Percentiles rank a stretch among this genome's conserved stretches.
Conservation (phyloP, 2,888 invertebrate genomes). For the Macaria notata region DNA sequence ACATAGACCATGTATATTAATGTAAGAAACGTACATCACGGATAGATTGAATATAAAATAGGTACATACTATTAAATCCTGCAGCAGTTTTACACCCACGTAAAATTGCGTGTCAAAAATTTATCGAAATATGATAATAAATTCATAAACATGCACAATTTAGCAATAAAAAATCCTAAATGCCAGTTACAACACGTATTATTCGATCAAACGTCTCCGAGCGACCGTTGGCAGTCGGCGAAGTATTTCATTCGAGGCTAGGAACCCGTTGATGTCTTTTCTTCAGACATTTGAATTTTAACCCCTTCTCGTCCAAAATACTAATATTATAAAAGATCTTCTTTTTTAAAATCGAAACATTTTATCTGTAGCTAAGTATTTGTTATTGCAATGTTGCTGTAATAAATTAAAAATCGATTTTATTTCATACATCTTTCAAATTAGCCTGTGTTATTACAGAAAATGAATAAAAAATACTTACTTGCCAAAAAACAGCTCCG, state of each 20-base stretch:
- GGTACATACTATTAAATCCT: no score
- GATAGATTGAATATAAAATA: no score
- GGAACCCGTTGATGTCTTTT: constrained; percentile 69
- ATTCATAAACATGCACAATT: constrained; percentile 4
- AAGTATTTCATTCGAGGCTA: constrained; percentile 21
- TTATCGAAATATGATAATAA: no score
- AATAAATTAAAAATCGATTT: no score
- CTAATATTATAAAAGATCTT: no score
- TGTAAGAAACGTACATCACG: no score
- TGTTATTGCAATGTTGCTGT: neutral
- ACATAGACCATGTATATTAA: no score
- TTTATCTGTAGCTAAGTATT: neutral
- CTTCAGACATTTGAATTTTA: constrained; percentile 36
- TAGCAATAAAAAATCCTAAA: constrained; percentile 10
- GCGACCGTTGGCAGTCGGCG: constrained; percentile 12
- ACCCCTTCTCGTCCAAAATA: no score
- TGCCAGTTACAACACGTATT: constrained; percentile 3
- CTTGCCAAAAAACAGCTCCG: constrained; percentile 51
- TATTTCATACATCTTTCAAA: no score
- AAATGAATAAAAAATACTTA: constrained; percentile 30
- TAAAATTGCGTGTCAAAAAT: no score
- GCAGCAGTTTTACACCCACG: no score
- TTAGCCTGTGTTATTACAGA: no score
- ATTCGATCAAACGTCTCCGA: constrained; percentile 14
- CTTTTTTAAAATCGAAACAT: neutral